A percentile compares a stretch with the other conserved stretches of the same genome.
phyloP scores from a whole-genome alignment of 2,888 invertebrate species.

The Poecilus cupreus region DNA sequence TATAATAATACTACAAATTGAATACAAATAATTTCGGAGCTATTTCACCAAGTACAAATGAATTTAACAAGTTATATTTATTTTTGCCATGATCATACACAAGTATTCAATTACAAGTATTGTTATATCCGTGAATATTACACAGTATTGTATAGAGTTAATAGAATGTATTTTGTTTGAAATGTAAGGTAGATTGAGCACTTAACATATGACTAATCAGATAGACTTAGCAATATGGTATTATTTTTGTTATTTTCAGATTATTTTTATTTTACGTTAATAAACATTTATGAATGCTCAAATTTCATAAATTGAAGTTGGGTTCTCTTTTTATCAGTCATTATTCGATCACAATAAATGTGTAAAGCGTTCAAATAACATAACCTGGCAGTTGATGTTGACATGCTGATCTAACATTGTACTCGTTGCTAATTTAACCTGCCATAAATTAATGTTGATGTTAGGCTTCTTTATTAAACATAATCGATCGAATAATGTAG shows the following conservation, averaged over 20 bases:
- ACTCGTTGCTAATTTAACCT: no score
- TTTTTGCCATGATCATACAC: constrained; percentile 7
- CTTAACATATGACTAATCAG: neutral
- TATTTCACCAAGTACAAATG: neutral
- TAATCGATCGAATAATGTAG: neutral
- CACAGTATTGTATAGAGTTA: constrained; percentile 9
- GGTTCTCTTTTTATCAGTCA: no score
- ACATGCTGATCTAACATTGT: no score
- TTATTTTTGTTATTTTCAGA: constrained; percentile 22
- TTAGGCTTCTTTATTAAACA: neutral
- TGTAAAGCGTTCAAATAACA: no score
- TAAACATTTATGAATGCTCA: constrained; percentile 33
- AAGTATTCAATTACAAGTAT: constrained; percentile 11
- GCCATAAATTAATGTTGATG: no score
- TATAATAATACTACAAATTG: constrained; percentile 5
- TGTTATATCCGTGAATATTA: constrained; percentile 30
- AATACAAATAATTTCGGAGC: neutral
- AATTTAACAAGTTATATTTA: neutral
- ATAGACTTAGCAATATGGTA: neutral
- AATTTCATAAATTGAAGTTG: constrained; percentile 16
- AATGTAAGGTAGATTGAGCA: neutral
- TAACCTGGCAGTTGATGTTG: no score
- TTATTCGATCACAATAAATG: no score
- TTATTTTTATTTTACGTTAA: constrained; percentile 12
- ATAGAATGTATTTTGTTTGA: neutral